Conservation (phyloP, 2,888 invertebrate species). For the Caenorhabditis macrosperma region DNA sequence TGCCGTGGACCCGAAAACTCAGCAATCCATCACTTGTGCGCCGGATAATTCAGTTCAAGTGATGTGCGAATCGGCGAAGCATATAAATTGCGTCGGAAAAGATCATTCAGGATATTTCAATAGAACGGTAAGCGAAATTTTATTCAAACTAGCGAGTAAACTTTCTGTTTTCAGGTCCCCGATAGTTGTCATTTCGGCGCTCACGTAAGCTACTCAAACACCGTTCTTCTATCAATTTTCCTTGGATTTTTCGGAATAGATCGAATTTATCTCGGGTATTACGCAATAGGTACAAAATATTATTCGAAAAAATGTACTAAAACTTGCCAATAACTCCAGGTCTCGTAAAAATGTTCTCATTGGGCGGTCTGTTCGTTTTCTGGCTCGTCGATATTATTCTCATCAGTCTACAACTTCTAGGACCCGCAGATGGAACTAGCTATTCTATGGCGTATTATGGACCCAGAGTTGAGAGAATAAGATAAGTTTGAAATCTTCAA, state of each 20-base stretch:
- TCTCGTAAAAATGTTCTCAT: constrained; percentile 92
- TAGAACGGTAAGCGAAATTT: constrained; percentile 35
- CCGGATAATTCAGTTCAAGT: constrained; percentile 70
- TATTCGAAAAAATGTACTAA: constrained; percentile 1
- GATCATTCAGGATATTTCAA: constrained; percentile 54
- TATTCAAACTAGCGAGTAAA: not conserved
- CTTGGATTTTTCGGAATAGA: constrained; percentile 98
- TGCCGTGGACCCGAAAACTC: constrained; percentile 59
- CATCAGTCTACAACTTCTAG: constrained; percentile 86
- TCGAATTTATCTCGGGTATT: constrained; percentile 97
- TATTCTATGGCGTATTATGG: constrained; percentile 82
- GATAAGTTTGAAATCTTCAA: constrained; percentile 44
- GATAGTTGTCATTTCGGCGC: constrained; percentile 66
- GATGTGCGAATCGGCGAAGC: constrained; percentile 40
- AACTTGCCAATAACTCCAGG: constrained; percentile 82
- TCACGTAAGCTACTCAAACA: constrained; percentile 79
- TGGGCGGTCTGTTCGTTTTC: constrained; percentile 93
- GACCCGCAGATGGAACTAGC: constrained; percentile 82
- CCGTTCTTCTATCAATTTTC: constrained; percentile 93
- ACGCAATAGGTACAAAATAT: constrained; percentile 86
- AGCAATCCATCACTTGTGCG: constrained; percentile 68
- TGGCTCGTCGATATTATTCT: constrained; percentile 95
- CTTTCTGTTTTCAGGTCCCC: constrained; percentile 49
- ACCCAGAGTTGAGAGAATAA: constrained; percentile 71
- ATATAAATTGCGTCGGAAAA: constrained; percentile 52